Evolutionary conservation across 2,888 invertebrate genomes (phyloP), one percentile per base, ranked within the genome.

Genomic region (Byasa hedistus): DNA sequence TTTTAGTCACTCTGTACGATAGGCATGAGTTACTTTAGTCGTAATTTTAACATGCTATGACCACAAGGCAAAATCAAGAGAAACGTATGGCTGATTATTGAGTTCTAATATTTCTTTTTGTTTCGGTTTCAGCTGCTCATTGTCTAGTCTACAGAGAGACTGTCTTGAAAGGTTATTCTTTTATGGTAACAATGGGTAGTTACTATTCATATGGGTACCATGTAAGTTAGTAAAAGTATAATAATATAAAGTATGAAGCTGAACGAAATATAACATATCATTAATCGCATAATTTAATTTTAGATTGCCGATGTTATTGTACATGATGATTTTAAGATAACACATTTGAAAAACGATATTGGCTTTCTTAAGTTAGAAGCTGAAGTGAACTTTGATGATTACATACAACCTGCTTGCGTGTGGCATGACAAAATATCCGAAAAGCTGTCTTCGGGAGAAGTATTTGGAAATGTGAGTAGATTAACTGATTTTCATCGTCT

Each of bases 341-440:
- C 8, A 55, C 19, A 12, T 2, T 24, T 55, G 23, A 17, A 54
- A 54, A 54, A 54, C 22, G 54, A 55, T 15, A 55, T 55, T 24
- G 55, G 24, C 2, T 23, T 24, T 22, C 55, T 55, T 15, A 55
- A 55, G 24, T 23, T 23, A 24, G 24, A 23, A 24, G 3, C 23
- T 4, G 55, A 55, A 24, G 55, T 21, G 12, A 55, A 7, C 21
- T 55, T 23, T 21, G 24, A 23, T 55, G 55, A 55, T 55, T 55
- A 55, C 23, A 24, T 55, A 17, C 55, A 55, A 55, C 55, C 55
- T 15, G 23, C 55, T 55, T 55, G 55, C 55, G 15, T 55, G 24
- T 55, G 24, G 55, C 1, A 55, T 19, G 55, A 55, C 23, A 55
- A n/a, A 24, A 24, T 23, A 4, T 23, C 55, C 1, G 55, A 55